phyloP scores from a whole-genome alignment of 2,797 vertebrate genomes.

The Rhynchonycteris naso region DNA sequence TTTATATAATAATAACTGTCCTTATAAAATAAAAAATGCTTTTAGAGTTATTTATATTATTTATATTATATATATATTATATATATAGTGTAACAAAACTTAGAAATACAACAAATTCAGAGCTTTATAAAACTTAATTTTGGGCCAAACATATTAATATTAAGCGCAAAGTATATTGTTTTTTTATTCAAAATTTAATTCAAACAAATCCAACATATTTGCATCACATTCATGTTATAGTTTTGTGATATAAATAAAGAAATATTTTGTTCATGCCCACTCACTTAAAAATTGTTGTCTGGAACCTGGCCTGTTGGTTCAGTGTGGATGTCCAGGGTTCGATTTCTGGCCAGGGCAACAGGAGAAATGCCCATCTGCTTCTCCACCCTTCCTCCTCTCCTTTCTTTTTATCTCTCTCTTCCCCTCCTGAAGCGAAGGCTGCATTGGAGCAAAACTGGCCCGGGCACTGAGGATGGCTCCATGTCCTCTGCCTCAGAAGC shows the following conservation, averaged over 20 bases:
- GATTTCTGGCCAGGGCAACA: too few species aligned
- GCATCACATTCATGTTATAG: neutral
- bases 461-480: too few species aligned
- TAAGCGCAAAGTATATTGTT: neutral
- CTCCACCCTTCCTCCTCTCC: too few species aligned
- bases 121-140: neutral
- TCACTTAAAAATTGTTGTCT: neutral
- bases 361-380: too few species aligned
- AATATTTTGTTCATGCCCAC: neutral
- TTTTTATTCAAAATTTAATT: neutral
- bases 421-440: too few species aligned
- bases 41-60: neutral
- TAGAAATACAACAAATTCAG: neutral
- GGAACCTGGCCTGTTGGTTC: too few species aligned
- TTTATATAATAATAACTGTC: neutral
- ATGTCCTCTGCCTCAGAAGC: too few species aligned
- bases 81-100: neutral
- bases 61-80: too few species aligned
- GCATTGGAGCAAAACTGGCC: too few species aligned
- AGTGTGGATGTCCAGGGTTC: too few species aligned
- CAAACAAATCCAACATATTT: neutral
- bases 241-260: neutral
- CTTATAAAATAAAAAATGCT: neutral
- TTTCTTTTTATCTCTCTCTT: too few species aligned
- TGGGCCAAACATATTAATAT: neutral